Conservation (phyloP, 2,797 vertebrate species). For the Gymnothorax javanicus region DNA sequence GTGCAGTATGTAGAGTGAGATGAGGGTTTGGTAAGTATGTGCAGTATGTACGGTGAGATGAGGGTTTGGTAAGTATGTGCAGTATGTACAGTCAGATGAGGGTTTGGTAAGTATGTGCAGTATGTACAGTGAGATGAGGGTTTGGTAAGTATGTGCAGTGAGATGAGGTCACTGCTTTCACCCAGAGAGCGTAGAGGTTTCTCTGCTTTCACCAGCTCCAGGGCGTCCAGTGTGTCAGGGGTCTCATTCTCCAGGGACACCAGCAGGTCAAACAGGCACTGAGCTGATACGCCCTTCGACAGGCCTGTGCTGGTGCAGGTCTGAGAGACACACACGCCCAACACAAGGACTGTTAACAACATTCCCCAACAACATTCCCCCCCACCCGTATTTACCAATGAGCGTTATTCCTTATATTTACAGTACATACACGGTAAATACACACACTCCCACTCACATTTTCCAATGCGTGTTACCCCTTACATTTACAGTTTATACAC, state of each 20-base stretch:
- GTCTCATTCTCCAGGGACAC: slow-evolving; percentile 94
- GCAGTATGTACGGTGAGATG: not conserved
- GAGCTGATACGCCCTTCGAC: slow-evolving; percentile 92
- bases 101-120: not conserved
- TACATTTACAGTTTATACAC: not conserved
- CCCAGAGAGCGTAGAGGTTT: slow-evolving; percentile 95
- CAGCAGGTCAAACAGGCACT: slow-evolving; percentile 95
- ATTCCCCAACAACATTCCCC: not conserved
- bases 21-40: no score
- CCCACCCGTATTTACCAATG: not conserved
- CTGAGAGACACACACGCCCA: slow-evolving; percentile 48
- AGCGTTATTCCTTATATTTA: not conserved
- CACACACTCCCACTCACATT: not conserved
- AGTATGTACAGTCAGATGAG: not conserved
- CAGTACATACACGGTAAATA: not conserved
- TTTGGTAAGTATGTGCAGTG: not conserved
- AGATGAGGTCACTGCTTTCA: slow-evolving; percentile 58
- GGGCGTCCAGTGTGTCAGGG: slow-evolving; percentile 87
- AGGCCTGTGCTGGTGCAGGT: slow-evolving; percentile 79
- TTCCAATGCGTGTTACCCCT: not conserved
- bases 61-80: no score
- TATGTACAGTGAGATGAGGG: not conserved
- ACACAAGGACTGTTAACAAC: not conserved
- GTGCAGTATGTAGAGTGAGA: no score
- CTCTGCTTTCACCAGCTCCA: slow-evolving; percentile 95